phyloP scores from a whole-genome alignment of 1,140 invertebrate genomes.

The Spodoptera litura region DNA sequence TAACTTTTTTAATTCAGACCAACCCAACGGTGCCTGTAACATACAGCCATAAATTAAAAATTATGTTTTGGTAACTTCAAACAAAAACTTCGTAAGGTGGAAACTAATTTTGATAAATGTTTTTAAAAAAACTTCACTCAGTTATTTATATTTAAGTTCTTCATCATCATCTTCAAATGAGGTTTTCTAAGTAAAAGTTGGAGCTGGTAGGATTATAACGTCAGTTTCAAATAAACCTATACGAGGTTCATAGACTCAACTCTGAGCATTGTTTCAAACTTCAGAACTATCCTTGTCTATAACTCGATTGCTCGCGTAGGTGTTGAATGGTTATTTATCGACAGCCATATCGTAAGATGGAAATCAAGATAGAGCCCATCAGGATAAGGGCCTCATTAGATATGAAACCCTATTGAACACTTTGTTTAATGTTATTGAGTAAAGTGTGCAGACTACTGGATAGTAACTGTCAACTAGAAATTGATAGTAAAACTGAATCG shows the following conservation, averaged over 20 bases:
- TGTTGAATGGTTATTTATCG: slow-evolving; percentile 4
- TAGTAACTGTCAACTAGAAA: no score
- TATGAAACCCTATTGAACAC: background rate
- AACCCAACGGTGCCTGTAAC: no score
- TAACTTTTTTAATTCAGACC: no score
- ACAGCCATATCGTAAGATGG: slow-evolving; percentile 4
- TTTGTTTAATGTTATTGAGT: background rate
- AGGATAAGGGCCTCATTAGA: background rate
- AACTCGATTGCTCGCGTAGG: background rate
- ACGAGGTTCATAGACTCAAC: background rate
- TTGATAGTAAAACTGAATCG: no score
- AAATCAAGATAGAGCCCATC: background rate
- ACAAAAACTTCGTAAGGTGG: background rate
- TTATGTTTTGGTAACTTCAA: background rate
- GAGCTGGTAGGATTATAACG: background rate
- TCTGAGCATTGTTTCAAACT: background rate
- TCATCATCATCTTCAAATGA: no score
- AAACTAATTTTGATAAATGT: no score
- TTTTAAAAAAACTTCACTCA: no score
- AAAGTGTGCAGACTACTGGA: no score
- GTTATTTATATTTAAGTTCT: no score
- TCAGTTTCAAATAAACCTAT: background rate
- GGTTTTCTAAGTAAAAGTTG: background rate
- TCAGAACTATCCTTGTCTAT: background rate
- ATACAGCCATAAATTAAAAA: no score